Percentiles rank a stretch among this genome's conserved stretches.
These are phyloP conservation scores for Labeo rohita DNA, from an alignment of 2,113 vertebrate species.

Conservation along the genomic window DNA sequence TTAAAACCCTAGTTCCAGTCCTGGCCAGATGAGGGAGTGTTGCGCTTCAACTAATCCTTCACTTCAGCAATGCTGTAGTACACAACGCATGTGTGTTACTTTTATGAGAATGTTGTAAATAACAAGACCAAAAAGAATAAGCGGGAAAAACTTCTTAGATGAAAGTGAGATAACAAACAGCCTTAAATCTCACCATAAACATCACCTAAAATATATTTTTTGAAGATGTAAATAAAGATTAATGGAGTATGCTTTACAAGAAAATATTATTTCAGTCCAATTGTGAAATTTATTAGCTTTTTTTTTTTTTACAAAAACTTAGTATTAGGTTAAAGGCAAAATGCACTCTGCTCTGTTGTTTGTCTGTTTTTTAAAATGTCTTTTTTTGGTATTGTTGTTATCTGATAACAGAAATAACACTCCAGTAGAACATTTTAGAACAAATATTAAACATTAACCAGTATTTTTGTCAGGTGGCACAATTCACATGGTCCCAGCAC, in stretches of 20 bases:
- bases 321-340: neutral
- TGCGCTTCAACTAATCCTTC: neutral
- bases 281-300: no score
- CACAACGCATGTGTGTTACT: neutral
- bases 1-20: neutral
- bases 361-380: neutral
- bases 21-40: conserved; percentile 17
- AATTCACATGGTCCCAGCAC: neutral
- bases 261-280: no score
- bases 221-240: no score
- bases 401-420: conserved; percentile 7
- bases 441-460: conserved; percentile 49
- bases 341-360: conserved; percentile 13
- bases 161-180: neutral
- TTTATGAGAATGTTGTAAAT: neutral
- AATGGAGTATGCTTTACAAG: no score
- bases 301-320: neutral
- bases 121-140: neutral
- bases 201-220: no score
- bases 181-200: neutral
- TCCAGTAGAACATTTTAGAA: neutral
- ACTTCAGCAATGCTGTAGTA: neutral
- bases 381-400: conserved; percentile 25
- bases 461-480: neutral
- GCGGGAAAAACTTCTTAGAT: neutral